Percentiles rank a stretch among this genome's conserved stretches.
Evolutionary conservation across 2,113 vertebrate genomes (phyloP).

Genomic region (Ginglymostoma cirratum): DNA sequence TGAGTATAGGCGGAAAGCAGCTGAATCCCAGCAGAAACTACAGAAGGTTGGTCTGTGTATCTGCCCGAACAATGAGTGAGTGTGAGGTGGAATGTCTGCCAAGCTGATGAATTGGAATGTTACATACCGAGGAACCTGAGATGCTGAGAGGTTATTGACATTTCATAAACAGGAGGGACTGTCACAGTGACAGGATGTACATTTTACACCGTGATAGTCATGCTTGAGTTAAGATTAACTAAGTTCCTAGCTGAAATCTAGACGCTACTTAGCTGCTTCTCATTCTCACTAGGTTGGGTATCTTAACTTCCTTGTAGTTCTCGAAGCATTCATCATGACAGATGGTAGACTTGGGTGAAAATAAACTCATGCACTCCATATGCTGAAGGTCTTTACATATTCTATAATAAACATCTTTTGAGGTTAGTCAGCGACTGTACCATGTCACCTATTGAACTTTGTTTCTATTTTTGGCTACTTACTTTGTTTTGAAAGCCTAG

Average conservation of each 20-base stretch:
- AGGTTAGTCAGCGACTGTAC: neutral
- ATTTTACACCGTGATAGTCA: neutral
- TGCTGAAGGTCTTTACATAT: neutral
- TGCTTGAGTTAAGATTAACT: neutral
- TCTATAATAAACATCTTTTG: neutral
- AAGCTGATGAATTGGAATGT: neutral
- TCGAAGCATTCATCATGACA: neutral
- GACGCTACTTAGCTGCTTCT: neutral
- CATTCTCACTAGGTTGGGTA: neutral
- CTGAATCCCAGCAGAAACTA: slow-evolving; percentile 85
- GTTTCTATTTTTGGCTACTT: neutral
- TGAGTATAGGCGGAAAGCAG: slow-evolving; percentile 86
- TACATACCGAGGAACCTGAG: neutral
- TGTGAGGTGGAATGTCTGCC: neutral
- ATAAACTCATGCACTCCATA: no score
- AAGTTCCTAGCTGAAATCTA: neutral
- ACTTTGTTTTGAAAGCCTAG: neutral
- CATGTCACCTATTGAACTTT: neutral
- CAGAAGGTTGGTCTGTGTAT: slow-evolving; percentile 69
- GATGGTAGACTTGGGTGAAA: neutral
- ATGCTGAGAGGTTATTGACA: neutral
- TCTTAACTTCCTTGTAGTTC: neutral
- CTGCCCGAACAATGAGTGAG: neutral
- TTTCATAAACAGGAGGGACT: neutral
- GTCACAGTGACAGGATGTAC: neutral